Conservation (phyloP, 2,797 vertebrate species). For the Loris lydekkerianus region DNA sequence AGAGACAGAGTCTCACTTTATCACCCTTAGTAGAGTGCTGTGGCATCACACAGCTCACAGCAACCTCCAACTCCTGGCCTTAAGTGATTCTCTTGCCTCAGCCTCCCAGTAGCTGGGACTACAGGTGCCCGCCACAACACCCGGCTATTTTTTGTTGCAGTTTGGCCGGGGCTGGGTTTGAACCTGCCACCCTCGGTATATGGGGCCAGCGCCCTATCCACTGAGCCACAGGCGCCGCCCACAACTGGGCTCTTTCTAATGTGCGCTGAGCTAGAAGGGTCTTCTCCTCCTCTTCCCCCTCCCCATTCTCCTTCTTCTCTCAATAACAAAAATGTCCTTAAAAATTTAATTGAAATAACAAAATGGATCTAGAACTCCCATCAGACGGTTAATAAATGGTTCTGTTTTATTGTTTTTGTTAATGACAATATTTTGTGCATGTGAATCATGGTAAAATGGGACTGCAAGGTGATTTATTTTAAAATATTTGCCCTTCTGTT, state of each 20-base stretch:
- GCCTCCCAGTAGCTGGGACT: too few relatives aligned
- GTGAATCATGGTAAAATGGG: background rate
- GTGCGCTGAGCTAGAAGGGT: background rate
- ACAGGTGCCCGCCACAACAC: too few relatives aligned
- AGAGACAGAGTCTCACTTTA: too few relatives aligned
- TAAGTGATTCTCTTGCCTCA: too few relatives aligned
- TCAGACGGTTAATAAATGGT: background rate
- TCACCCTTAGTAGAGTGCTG: too few relatives aligned
- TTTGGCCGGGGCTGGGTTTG: too few relatives aligned
- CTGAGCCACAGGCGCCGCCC: too few relatives aligned
- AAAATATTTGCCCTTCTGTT: slow-evolving; percentile 31
- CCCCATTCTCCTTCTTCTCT: background rate
- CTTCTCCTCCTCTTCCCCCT: background rate
- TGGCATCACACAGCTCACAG: too few relatives aligned
- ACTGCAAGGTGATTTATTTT: background rate
- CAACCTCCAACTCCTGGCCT: too few relatives aligned
- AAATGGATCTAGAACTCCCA: background rate
- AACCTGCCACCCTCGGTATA: too few relatives aligned
- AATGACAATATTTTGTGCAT: background rate
- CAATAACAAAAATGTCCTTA: background rate
- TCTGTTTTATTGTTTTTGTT: background rate
- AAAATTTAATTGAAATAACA: background rate
- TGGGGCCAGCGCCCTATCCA: too few relatives aligned
- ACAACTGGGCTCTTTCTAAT: background rate
- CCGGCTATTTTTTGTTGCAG: too few relatives aligned